Base-by-base conservation (phyloP, 2,113 vertebrate species). In the Coracopsis vasa region DNA sequence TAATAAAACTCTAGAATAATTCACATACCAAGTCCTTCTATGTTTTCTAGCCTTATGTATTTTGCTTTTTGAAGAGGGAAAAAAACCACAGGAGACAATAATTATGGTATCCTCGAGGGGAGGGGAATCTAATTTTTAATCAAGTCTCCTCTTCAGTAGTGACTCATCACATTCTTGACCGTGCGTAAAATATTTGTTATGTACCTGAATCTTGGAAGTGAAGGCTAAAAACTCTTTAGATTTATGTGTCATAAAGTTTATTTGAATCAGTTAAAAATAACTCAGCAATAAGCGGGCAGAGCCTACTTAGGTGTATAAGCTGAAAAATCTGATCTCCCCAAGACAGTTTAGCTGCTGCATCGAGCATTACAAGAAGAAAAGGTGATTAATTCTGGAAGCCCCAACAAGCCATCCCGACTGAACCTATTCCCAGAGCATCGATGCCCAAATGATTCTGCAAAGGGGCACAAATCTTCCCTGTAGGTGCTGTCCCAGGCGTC, bases 391-490 rank as follows among this genome's bases (percentile, higher is more conserved):
- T 19, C 39, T 10, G 14, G 41, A 24, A 61, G 24, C 45, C 77
- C 45, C 41, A 37, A 27, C 10, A 37, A 48, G 35, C 12, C 28
- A 5, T 58, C 37, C 66, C 2, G 10, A 8, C 48, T 1, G 50
- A 17, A 47, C 18, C 56, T 14, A 28, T 42, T 37, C 16, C 65
- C 58, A 10, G 13, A 8, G 44, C n/a, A 25, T 17, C 17, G n/a
- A 11, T 4, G 39, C 18, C 27, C 6, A 8, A 29, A 16, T 0
- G 50, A 31, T 61, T 21, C 54, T 14, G 23, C 60, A 39, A 11
- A 10, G 15, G 24, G 27, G 8, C 7, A 5, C 5, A 27, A 1
- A 17, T 18, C 44, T 48, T 7, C 8, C 33, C 1, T 18, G 20
- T 6, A 7, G 11, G 10, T 1, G 11, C 24, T 25, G n/a, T 17